phyloP scores from a whole-genome alignment of 2,888 invertebrate genomes.

The Leptinotarsa juncta region DNA sequence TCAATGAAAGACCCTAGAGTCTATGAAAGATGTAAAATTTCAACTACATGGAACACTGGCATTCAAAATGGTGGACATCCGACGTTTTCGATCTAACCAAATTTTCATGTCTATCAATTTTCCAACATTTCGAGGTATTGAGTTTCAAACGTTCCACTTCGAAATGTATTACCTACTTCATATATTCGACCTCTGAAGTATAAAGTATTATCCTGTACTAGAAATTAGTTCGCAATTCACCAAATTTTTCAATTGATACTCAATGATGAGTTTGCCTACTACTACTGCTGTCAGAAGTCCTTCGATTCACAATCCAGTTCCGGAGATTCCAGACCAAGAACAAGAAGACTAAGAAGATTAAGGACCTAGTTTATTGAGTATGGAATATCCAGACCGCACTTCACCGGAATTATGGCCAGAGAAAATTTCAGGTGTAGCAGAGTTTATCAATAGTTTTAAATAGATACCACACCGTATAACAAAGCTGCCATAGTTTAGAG shows the following conservation, averaged over 20 bases:
- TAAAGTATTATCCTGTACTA: neutral
- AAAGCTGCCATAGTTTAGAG: conserved; percentile 75
- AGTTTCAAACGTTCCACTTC: too few relatives aligned
- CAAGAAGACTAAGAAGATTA: conserved; percentile 56
- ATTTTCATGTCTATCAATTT: too few relatives aligned
- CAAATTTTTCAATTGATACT: neutral
- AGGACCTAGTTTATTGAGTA: conserved; percentile 85
- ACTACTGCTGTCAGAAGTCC: conserved; percentile 45
- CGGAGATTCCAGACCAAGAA: conserved; percentile 49
- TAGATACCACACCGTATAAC: conserved; percentile 69
- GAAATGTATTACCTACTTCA: too few relatives aligned
- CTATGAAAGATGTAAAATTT: too few relatives aligned
- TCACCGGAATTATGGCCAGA: conserved; percentile 98
- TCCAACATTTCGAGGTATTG: too few relatives aligned
- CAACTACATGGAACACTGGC: too few relatives aligned
- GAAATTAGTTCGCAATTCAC: neutral
- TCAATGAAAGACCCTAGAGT: too few relatives aligned
- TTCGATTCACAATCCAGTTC: conserved; percentile 39
- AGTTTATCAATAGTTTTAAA: conserved; percentile 79
- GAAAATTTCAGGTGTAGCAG: conserved; percentile 91
- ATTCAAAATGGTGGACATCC: too few relatives aligned
- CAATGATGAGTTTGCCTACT: conserved; percentile 21
- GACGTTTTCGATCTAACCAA: too few relatives aligned
- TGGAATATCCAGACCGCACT: conserved; percentile 92
- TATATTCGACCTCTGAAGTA: too few relatives aligned